Base-by-base conservation (phyloP, 23 tunicate genomes). In the Botrylloides violaceus region DNA sequence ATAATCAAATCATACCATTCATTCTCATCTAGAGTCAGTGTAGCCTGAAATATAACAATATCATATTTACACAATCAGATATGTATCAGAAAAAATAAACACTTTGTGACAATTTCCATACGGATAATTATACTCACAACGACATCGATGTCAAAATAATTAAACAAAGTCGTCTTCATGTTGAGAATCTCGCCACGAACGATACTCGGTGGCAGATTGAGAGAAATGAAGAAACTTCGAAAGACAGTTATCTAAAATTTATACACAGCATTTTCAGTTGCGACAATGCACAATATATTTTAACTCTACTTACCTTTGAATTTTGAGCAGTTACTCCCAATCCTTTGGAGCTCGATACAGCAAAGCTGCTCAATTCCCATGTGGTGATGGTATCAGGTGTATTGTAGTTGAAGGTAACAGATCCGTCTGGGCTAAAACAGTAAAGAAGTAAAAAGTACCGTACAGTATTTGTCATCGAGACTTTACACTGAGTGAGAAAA, bases 341-440 rank as follows among this genome's bases (percentile, higher is more conserved):
- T 43, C 97, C 97, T 37, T 75, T 50, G 47, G 75, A 32, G 22
- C 78, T 78, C 3, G 97, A 90, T 2, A 90, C 78, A 9, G 97
- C 81, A 62, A 90, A 90, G n/a, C 76, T 78, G 61, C 90, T 78
- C 25, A 90, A 50, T 4, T 72, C 66, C 97, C 97, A 90, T 2
- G 97, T 84, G 4, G 97, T 90, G 50, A 90, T 90, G 29, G 97
- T 90, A 68, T 90, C 97, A 15, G 97, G 97, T 23, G 90, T 87
- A 2, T 73, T 78, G 61, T 88, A 76, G 82, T 79, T 83, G 66
- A 83, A 79, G 3, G 81, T 74, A 1, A 76, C 73, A 7, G 79
- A 68, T 19, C 97, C 97, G 49, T 90, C 85, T 28, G 61, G 74
- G 57, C 95, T 87, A 50, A 27, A 61, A 43, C 15, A 43, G 15